Evolutionary conservation across 2,113 vertebrate species (phyloP).

Genomic region (Orycteropus afer): DNA sequence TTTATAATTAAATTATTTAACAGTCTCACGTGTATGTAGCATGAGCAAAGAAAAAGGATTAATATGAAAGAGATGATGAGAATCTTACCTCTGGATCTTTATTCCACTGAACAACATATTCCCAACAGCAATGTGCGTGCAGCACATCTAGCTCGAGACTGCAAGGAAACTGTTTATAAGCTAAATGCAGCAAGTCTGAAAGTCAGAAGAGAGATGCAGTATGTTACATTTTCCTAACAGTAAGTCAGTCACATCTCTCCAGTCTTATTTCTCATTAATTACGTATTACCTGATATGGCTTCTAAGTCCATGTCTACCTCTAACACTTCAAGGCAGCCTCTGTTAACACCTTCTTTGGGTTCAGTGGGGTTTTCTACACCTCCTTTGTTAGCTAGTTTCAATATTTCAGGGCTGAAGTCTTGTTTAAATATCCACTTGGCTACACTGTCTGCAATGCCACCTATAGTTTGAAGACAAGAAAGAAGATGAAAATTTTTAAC

Average conservation of each 20-base stretch:
- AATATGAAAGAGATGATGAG: not conserved
- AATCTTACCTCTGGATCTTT: conserved; percentile 95
- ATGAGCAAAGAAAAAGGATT: not conserved
- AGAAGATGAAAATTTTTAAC: not conserved
- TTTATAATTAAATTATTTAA: too few species aligned
- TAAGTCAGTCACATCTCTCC: not conserved
- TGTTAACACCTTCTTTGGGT: conserved; percentile 57
- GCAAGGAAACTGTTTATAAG: conserved; percentile 93
- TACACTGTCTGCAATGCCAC: conserved; percentile 94
- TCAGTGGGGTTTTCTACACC: conserved; percentile 77
- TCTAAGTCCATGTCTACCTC: conserved; percentile 79
- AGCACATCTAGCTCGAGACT: conserved; percentile 94
- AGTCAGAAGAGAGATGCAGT: not conserved
- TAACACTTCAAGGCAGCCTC: conserved; percentile 58
- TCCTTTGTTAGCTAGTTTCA: conserved; percentile 87
- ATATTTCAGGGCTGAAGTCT: conserved; percentile 86
- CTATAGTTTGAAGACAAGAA: conserved; percentile 79
- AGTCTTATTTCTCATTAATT: not conserved
- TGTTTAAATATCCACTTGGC: conserved; percentile 98
- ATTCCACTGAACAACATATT: conserved; percentile 99
- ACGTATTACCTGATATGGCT: conserved; percentile 82
- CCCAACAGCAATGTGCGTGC: conserved; percentile 97
- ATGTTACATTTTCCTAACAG: not conserved
- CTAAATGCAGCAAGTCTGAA: conserved; percentile 90
- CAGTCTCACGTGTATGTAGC: accelerated